Conservation (phyloP, 2,888 invertebrate genomes). For the Dryomyza anilis region DNA sequence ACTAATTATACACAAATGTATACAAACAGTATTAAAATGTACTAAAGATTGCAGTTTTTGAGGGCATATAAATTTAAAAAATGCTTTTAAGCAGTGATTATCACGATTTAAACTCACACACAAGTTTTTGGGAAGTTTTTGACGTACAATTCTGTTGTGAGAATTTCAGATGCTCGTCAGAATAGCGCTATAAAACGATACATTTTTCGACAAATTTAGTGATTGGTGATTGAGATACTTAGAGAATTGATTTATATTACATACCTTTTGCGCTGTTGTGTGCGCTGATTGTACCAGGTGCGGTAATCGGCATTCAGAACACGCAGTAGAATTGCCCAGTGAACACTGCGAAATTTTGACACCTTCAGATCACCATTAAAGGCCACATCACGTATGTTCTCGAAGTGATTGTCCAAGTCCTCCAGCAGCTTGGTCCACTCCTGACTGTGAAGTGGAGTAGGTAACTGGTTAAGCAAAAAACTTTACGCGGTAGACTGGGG, state of each 20-base stretch:
- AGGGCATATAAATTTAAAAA: no score
- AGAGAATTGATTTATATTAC: neutral
- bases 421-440: conserved; percentile 55
- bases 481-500: neutral
- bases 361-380: conserved; percentile 57
- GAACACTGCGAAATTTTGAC: conserved; percentile 63
- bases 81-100: no score
- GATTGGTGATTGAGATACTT: no score
- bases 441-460: conserved; percentile 38
- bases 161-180: no score
- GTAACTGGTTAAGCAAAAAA: neutral
- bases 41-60: no score
- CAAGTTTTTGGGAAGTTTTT: no score
- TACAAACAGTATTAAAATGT: no score
- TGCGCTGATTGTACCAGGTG: conserved; percentile 56
- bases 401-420: conserved; percentile 59
- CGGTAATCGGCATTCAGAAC: conserved; percentile 58
- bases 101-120: no score
- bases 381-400: conserved; percentile 61
- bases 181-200: no score
- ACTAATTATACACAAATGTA: no score
- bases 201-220: no score
- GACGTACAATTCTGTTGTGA: no score
- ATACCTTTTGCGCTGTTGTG: conserved; percentile 56
- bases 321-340: conserved; percentile 63